A percentile compares a stretch with the other conserved stretches of the same genome.
These are phyloP conservation scores for Enteromius fasciolatus DNA, from an alignment of 2,797 vertebrate genomes.

Conservation along the genomic window DNA sequence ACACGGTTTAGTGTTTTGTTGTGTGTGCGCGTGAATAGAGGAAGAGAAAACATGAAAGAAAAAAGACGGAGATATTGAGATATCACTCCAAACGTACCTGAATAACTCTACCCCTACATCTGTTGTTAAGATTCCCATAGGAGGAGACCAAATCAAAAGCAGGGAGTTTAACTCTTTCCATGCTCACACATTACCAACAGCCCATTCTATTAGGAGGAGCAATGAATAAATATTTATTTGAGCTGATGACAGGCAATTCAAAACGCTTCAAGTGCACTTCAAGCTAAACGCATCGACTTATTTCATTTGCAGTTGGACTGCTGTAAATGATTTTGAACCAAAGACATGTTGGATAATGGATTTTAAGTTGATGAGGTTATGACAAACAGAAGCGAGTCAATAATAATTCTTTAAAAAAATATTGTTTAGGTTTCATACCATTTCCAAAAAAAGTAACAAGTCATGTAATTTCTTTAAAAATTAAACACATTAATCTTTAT, in stretches of 20 bases:
- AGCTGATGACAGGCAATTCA: neutral
- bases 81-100: slow-evolving; percentile 29
- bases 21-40: slow-evolving; percentile 52
- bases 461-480: neutral
- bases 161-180: slow-evolving; percentile 16
- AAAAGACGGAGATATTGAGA: neutral
- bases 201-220: neutral
- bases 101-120: slow-evolving; percentile 17
- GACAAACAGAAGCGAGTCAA: neutral
- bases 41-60: slow-evolving; percentile 60
- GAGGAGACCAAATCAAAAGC: slow-evolving; percentile 23
- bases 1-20: slow-evolving; percentile 58
- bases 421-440: neutral
- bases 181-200: neutral
- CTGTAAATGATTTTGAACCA: slow-evolving; percentile 1
- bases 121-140: slow-evolving; percentile 8
- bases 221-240: neutral
- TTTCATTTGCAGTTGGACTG: neutral
- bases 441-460: neutral
- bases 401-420: neutral
- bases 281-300: neutral
- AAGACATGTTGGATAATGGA: neutral
- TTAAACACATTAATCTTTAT: neutral
- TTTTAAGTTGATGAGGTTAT: neutral
- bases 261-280: neutral